Conservation (phyloP, 2,888 invertebrate species). For the Pandemis heparana region DNA sequence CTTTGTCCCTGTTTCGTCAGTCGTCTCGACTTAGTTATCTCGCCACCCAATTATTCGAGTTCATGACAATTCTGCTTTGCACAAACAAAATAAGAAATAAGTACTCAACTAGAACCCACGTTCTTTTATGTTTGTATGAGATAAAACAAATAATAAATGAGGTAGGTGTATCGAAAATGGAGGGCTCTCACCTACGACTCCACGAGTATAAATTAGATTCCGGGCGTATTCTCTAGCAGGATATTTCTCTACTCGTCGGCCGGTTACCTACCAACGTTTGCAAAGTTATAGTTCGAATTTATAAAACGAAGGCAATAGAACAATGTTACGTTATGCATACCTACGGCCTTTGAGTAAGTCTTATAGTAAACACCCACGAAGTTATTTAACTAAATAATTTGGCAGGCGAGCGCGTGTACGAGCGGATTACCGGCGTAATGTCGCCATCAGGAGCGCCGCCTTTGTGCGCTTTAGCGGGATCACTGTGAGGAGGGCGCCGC, state of each 20-base stretch:
- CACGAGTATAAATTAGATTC: background rate
- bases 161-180: too few species aligned
- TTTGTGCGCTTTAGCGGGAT: background rate
- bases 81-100: background rate
- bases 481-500: too few species aligned
- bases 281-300: too few species aligned
- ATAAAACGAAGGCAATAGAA: too few species aligned
- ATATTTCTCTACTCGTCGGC: too few species aligned
- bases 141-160: background rate
- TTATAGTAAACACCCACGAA: background rate
- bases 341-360: background rate
- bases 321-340: too few species aligned
- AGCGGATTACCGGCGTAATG: background rate
- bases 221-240: background rate
- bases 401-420: background rate
- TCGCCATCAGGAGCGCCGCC: background rate
- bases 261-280: too few species aligned
- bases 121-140: background rate
- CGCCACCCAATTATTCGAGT: constrained; percentile 10
- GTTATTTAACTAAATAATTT: background rate
- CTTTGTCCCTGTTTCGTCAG: constrained; percentile 14
- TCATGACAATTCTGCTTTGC: background rate
- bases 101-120: background rate
- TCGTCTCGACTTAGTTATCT: constrained; percentile 13
- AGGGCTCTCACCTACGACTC: background rate